Percentiles rank a stretch among this genome's conserved stretches.
phyloP scores from a whole-genome alignment of 2,888 invertebrate species.

The Reticulitermes lucifugus region DNA sequence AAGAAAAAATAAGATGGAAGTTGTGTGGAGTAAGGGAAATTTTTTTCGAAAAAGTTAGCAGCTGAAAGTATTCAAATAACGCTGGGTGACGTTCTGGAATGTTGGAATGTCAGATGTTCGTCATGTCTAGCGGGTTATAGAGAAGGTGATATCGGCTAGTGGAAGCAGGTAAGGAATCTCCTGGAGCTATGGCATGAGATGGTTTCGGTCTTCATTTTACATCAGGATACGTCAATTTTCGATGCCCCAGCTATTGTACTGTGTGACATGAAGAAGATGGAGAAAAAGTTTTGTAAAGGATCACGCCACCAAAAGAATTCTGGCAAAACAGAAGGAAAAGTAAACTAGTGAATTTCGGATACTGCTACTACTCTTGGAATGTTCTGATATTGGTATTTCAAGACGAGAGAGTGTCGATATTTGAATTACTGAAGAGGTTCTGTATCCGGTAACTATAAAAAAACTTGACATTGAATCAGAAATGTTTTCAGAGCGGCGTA shows the following conservation, averaged over 20 bases:
- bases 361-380: neutral
- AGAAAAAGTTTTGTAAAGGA: neutral
- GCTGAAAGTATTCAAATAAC: constrained; percentile 36
- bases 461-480: too few relatives aligned
- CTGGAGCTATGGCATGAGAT: neutral
- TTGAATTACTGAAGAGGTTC: too few relatives aligned
- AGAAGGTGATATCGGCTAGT: neutral
- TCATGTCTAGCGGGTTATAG: constrained; percentile 12
- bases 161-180: neutral
- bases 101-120: constrained; percentile 19
- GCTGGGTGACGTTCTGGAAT: constrained; percentile 6
- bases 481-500: too few relatives aligned
- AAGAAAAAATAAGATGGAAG: neutral
- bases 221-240: constrained; percentile 26
- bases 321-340: neutral
- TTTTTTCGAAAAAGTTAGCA: constrained; percentile 22
- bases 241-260: neutral
- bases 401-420: neutral
- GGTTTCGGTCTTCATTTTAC: neutral
- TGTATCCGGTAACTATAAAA: too few relatives aligned
- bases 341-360: neutral
- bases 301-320: neutral
- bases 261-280: constrained; percentile 10
- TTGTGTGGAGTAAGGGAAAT: neutral
- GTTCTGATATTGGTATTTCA: neutral